Evolutionary conservation across 2,888 invertebrate genomes (phyloP), one percentile per base, ranked within the genome.

Genomic region (Sminthurinus aureus): DNA sequence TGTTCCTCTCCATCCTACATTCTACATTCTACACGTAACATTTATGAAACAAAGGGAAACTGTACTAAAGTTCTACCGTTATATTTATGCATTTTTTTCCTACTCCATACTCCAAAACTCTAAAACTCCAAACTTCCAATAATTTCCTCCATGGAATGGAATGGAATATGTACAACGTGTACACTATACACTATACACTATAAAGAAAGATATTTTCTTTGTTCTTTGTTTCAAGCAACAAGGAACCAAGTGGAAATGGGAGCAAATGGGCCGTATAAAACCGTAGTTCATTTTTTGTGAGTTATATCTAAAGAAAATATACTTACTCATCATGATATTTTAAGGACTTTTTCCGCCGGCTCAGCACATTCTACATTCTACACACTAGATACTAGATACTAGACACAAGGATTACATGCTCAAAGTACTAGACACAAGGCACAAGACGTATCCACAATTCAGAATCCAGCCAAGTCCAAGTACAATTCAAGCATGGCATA

Each of bases 221-320:
- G 67, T 67, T 12, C n/a, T n/a, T 18, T 69, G n/a, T 69, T 13
- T 64, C 64, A 18, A 18, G 1, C 64, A 64, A 38, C 38, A 2
- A 64, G 3, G 9, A 64, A 6, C 38, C 38, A 38, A 38, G 3
- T 38, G 38, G 1, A 38, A 69, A 22, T n/a, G 69, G 1, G 20
- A 71, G 24, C 71, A 71, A 71, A 71, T 71, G 71, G 71, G 13
- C 71, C 71, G 71, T 22, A 71, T 38, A 38, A 38, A 38, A 38
- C 38, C 38, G 3, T 38, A 38, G 38, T 38, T 38, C 38, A 24
- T 71, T 22, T 24, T 9, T 24, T 24, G 26, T 71, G 58, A 58
- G 69, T 69, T 22, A 50, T 74, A 50, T 74, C 38, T 26, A 74
- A 74, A 26, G 50, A 74, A 74, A 74, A 74, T 74, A 74, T 38